A percentile compares a stretch with the other conserved stretches of the same genome.
Conservation (phyloP, 2,888 invertebrate genomes). For the Ctenicera cuprea region DNA sequence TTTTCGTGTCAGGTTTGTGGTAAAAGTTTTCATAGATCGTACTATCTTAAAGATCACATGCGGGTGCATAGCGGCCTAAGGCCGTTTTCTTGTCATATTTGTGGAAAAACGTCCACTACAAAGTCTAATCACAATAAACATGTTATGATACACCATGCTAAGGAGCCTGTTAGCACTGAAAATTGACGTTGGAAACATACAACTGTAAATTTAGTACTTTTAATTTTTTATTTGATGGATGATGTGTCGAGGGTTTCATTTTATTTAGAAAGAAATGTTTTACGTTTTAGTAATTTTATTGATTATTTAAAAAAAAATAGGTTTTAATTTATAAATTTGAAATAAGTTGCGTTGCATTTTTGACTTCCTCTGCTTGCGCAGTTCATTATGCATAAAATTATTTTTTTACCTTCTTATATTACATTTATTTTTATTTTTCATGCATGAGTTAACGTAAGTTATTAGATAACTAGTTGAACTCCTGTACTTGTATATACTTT, state of each 20-base stretch:
- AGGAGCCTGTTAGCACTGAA: conserved; percentile 91
- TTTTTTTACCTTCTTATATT: no score
- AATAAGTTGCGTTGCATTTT: background rate
- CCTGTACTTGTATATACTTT: no score
- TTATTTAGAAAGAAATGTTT: background rate
- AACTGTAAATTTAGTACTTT: background rate
- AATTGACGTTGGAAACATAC: conserved; percentile 72
- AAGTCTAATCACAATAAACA: conserved; percentile 95
- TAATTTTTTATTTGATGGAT: background rate
- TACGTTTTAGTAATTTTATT: conserved; percentile 13
- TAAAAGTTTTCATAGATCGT: conserved; percentile 90
- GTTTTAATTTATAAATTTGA: background rate
- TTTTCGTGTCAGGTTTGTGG: conserved; percentile 80
- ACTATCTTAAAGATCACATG: conserved; percentile 91
- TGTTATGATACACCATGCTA: conserved; percentile 90
- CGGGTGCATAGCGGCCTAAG: conserved; percentile 88
- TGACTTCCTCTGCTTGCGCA: no score
- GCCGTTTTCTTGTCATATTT: conserved; percentile 90
- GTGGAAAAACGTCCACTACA: conserved; percentile 91
- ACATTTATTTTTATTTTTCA: background rate
- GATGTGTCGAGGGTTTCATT: background rate
- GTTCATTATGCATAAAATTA: no score
- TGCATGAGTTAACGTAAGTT: background rate
- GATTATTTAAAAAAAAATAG: background rate
- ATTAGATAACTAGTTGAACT: no score